Percentiles rank a stretch among this genome's conserved stretches.
These are phyloP conservation scores for Drosophila sulfurigaster DNA, from an alignment of 1,140 invertebrate species.

Conservation along the genomic window DNA sequence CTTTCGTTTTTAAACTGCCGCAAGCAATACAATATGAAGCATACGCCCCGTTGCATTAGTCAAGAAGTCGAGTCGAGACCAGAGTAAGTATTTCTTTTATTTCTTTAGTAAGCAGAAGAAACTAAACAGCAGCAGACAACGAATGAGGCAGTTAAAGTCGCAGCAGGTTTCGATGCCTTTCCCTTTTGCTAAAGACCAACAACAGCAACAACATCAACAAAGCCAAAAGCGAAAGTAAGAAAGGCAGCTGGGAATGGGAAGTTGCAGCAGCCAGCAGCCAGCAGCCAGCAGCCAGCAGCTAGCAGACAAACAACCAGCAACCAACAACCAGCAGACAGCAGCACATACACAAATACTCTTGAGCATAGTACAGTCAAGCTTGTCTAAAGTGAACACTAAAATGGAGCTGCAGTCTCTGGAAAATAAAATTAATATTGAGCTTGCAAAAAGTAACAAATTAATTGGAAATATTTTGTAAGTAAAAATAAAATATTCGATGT, in stretches of 20 bases:
- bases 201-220: slow-evolving; percentile 4
- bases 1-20: slow-evolving; percentile 29
- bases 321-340: not conserved
- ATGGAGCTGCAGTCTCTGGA: no score
- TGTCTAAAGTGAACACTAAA: not conserved
- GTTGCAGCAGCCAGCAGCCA: slow-evolving; percentile 7
- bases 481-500: no score
- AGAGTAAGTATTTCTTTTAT: not conserved
- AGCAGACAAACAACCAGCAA: not conserved
- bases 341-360: not conserved
- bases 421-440: no score
- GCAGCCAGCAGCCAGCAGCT: not conserved
- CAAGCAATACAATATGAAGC: not conserved
- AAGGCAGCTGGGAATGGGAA: slow-evolving; percentile 19
- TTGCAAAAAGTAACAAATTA: no score
- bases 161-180: slow-evolving; percentile 43
- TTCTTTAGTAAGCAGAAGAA: not conserved
- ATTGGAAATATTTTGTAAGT: no score
- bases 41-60: not conserved
- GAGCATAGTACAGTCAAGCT: not conserved
- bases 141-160: slow-evolving; percentile 1
- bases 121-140: not conserved
- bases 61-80: not conserved
- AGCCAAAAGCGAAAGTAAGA: slow-evolving; percentile 43
- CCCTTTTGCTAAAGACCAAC: slow-evolving; percentile 42